Conservation (phyloP, 1,140 invertebrate species). For the Aphaenogaster floridana region DNA sequence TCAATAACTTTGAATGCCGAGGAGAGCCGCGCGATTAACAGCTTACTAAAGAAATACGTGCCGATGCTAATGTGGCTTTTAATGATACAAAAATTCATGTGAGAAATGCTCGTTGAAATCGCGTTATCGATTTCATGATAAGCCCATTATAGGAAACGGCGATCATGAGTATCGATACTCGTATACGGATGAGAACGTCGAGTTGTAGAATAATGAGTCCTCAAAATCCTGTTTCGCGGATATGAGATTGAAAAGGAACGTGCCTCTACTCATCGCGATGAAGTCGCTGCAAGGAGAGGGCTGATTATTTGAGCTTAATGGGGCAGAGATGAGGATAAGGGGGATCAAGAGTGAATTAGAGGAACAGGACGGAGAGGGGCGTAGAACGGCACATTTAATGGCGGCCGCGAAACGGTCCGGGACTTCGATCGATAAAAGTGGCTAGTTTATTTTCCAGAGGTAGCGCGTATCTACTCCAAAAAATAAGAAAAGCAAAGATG, state of each 20-base stretch:
- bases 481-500: conserved; percentile 42
- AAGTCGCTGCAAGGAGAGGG: conserved; percentile 67
- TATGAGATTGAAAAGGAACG: conserved; percentile 67
- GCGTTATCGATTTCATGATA: conserved; percentile 15
- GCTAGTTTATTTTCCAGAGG: conserved; percentile 73
- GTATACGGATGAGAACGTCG: not conserved
- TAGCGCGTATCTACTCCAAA: conserved; percentile 40
- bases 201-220: conserved; percentile 70
- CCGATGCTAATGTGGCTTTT: not conserved
- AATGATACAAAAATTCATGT: not conserved
- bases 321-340: conserved; percentile 53
- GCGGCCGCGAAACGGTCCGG: conserved; percentile 67
- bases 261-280: conserved; percentile 70
- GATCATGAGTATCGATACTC: conserved; percentile 10
- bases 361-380: not conserved
- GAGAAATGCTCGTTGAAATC: not conserved
- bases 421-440: conserved; percentile 76
- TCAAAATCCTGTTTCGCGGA: conserved; percentile 74
- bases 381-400: conserved; percentile 71
- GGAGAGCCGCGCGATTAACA: not conserved
- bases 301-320: conserved; percentile 76
- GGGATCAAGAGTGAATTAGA: conserved; percentile 24
- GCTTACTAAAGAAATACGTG: no score
- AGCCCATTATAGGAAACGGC: conserved; percentile 12
- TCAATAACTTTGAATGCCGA: not conserved